phyloP scores from a whole-genome alignment of 2,113 vertebrate genomes.

The Daboia siamensis region DNA sequence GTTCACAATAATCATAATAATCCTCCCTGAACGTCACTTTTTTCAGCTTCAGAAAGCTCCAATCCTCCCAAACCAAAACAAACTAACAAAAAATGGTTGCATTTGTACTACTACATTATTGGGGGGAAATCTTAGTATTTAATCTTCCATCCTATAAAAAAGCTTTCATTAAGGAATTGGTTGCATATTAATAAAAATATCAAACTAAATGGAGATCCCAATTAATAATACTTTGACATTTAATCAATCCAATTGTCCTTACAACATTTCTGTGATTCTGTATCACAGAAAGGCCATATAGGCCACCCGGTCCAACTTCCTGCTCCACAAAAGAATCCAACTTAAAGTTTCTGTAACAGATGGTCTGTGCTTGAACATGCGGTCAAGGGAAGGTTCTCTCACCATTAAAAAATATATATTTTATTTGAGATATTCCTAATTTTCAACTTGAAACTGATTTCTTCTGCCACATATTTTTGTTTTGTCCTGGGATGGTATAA shows the following conservation, averaged over 20 bases:
- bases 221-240: not conserved
- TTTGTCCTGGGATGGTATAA: not conserved
- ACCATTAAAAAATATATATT: not conserved
- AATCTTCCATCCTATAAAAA: not conserved
- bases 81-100: not conserved
- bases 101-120: not conserved
- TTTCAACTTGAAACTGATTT: not conserved
- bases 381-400: not conserved
- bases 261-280: not conserved
- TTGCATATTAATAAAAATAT: not conserved
- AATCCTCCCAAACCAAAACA: not conserved
- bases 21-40: not conserved
- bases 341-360: not conserved
- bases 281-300: not conserved
- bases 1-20: conserved; percentile 2
- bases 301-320: not conserved
- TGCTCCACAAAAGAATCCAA: not conserved
- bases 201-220: not conserved
- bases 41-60: not conserved
- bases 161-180: not conserved
- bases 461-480: not conserved
- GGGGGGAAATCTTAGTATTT: not conserved
- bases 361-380: not conserved
- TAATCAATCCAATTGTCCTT: not conserved
- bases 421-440: not conserved